phyloP scores from a whole-genome alignment of 2,113 vertebrate species.

The Etheostoma spectabile region DNA sequence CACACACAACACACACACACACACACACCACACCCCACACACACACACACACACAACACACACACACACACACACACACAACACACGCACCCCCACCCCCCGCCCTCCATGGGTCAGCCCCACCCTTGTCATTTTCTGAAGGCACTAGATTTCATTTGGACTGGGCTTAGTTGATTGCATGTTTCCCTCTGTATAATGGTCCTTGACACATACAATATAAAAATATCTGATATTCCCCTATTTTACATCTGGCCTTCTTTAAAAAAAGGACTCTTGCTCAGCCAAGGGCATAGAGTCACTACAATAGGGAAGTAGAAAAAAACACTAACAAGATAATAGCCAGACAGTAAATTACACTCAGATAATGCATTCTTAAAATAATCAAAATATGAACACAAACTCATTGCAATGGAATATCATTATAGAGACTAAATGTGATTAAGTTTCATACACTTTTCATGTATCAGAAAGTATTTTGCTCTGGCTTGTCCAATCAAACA shows the following conservation, averaged over 20 bases:
- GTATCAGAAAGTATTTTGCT: constrained; percentile 74
- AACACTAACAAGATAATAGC: constrained; percentile 76
- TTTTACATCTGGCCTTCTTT: constrained; percentile 69
- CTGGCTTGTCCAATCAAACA: constrained; percentile 74
- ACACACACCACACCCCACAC: constrained; percentile 7
- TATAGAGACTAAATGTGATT: constrained; percentile 79
- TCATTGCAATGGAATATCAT: constrained; percentile 78
- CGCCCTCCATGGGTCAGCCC: constrained; percentile 35
- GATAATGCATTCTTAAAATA: constrained; percentile 83
- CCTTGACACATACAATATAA: constrained; percentile 69
- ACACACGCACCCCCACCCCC: too few relatives aligned
- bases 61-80: constrained; percentile 12
- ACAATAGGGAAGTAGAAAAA: constrained; percentile 58
- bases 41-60: constrained; percentile 26
- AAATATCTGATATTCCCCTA: constrained; percentile 71
- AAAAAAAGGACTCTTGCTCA: constrained; percentile 58
- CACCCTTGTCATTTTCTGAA: constrained; percentile 60
- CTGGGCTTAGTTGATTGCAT: constrained; percentile 44
- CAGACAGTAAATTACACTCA: constrained; percentile 77
- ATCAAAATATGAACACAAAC: constrained; percentile 82
- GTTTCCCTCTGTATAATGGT: constrained; percentile 63
- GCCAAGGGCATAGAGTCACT: constrained; percentile 71
- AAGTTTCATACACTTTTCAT: constrained; percentile 78
- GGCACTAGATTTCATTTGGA: constrained; percentile 61
- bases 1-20: constrained; percentile 19